Percentiles rank a stretch among this genome's conserved stretches.
Conservation (phyloP, 2,888 invertebrate species). For the Caenorhabditis sp. region DNA sequence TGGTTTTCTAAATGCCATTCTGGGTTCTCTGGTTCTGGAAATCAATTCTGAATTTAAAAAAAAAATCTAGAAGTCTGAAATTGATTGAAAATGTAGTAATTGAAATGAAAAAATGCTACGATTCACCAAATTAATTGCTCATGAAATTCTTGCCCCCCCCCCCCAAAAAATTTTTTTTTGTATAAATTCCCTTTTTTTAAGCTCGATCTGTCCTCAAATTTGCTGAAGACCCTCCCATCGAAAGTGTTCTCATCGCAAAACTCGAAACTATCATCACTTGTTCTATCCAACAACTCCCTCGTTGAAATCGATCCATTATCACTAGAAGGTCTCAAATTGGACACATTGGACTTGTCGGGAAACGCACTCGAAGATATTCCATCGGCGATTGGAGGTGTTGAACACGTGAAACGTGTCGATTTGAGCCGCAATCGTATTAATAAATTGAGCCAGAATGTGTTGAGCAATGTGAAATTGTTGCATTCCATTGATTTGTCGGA, state of each 20-base stretch:
- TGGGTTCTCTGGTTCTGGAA: too few species aligned
- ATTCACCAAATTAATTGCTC: too few species aligned
- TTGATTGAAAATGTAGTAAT: too few species aligned
- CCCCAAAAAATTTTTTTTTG: too few species aligned
- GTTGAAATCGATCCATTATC: slow-evolving; percentile 29
- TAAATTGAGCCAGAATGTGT: slow-evolving; percentile 58
- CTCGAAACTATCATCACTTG: slow-evolving; percentile 44
- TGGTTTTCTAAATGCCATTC: too few species aligned
- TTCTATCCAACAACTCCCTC: slow-evolving; percentile 54
- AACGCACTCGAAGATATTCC: slow-evolving; percentile 62
- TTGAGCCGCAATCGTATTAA: slow-evolving; percentile 58
- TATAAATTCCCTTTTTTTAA: slow-evolving; percentile 52
- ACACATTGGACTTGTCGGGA: slow-evolving; percentile 42
- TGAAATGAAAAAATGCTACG: too few species aligned
- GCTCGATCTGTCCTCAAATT: slow-evolving; percentile 65
- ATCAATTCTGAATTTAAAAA: too few species aligned
- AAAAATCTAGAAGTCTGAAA: too few species aligned
- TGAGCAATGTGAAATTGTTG: slow-evolving; percentile 61
- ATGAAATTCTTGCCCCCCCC: too few species aligned
- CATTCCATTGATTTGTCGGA: slow-evolving; percentile 52
- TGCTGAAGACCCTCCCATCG: slow-evolving; percentile 15
- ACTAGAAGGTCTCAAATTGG: slow-evolving; percentile 38
- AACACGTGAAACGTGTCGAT: slow-evolving; percentile 54
- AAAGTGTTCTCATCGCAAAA: slow-evolving; percentile 27
- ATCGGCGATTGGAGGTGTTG: slow-evolving; percentile 56